Evolutionary conservation across 2,797 vertebrate species (phyloP).

Genomic region (Schizopygopsis malacanthus): DNA sequence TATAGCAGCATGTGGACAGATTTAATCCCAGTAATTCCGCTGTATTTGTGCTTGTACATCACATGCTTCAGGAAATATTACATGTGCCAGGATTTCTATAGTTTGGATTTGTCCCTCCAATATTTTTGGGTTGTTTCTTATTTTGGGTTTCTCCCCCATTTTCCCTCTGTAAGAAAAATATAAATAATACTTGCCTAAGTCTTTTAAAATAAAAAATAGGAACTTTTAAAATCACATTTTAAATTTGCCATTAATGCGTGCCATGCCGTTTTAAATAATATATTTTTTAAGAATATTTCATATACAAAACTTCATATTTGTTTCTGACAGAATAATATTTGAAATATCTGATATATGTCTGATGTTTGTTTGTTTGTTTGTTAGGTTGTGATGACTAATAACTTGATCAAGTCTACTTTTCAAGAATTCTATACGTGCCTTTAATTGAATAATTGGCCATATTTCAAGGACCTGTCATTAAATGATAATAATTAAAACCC

Average conservation of each 20-base stretch:
- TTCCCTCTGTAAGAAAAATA: background rate
- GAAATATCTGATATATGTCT: background rate
- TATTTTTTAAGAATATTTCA: background rate
- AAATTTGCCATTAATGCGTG: too few species aligned
- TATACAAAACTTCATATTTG: background rate
- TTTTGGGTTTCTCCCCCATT: background rate
- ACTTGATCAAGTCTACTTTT: background rate
- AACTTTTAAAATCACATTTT: background rate
- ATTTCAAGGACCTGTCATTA: background rate
- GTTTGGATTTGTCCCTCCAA: background rate
- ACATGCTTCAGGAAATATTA: background rate
- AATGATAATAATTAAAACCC: background rate
- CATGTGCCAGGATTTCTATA: background rate
- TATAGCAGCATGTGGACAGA: slow-evolving; percentile 9
- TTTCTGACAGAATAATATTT: background rate
- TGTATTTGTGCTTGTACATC: background rate
- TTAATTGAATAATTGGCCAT: background rate
- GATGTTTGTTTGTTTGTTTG: background rate
- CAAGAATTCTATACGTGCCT: background rate
- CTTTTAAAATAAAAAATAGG: too few species aligned
- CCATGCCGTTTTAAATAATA: too few species aligned
- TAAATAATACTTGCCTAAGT: background rate
- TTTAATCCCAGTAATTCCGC: slow-evolving; percentile 1
- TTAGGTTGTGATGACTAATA: background rate
- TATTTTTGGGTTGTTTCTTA: background rate